Evolutionary conservation across 2,113 vertebrate genomes (phyloP).

Genomic region (Struthio camelus): DNA sequence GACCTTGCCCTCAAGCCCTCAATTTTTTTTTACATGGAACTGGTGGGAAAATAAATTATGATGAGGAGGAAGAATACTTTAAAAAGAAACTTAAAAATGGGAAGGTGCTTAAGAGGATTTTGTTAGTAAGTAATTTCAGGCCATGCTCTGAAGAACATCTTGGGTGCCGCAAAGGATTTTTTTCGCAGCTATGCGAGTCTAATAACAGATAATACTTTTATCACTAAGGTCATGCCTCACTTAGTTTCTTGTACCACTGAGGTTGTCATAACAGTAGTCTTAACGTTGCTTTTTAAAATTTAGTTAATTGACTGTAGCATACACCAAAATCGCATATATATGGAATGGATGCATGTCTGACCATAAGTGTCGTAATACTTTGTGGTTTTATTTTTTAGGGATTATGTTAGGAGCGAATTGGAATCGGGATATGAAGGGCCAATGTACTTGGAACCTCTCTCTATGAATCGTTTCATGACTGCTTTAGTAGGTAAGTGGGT

Average conservation of each 20-base stretch:
- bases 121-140: slow-evolving; percentile 51
- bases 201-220: slow-evolving; percentile 52
- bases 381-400: slow-evolving; percentile 77
- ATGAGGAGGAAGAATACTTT: slow-evolving; percentile 13
- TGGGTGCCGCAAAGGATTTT: slow-evolving; percentile 42
- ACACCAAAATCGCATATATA: neutral
- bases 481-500: slow-evolving; percentile 90
- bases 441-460: slow-evolving; percentile 94
- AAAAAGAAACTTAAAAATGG: slow-evolving; percentile 40
- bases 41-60: neutral
- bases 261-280: neutral
- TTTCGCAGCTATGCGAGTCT: slow-evolving; percentile 45
- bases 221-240: slow-evolving; percentile 3
- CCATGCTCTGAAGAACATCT: slow-evolving; percentile 30
- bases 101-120: slow-evolving; percentile 53
- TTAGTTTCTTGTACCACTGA: neutral
- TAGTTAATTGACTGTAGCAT: slow-evolving; percentile 18
- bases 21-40: neutral
- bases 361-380: neutral
- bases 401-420: slow-evolving; percentile 95
- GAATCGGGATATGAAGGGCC: slow-evolving; percentile 95
- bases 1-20: neutral
- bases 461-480: slow-evolving; percentile 96
- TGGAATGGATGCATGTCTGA: neutral
- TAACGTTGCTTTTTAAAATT: slow-evolving; percentile 26